phyloP scores from a whole-genome alignment of 2,113 vertebrate genomes.

The Isurus oxyrinchus region DNA sequence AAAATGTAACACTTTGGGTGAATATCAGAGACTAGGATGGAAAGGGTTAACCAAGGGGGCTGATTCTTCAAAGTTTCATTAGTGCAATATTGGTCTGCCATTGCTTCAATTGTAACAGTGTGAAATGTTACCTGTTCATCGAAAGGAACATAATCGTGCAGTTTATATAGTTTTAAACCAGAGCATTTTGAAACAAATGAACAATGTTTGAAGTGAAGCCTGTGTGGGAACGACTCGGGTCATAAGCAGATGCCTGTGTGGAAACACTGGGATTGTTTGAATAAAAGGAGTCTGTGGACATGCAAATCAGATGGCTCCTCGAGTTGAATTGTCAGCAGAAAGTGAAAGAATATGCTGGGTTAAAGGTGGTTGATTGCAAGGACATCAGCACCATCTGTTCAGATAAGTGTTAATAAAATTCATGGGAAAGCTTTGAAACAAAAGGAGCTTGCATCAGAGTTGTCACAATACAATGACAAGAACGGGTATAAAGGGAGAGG shows the following conservation, averaged over 20 bases:
- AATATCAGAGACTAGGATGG: background rate
- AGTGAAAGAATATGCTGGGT: background rate
- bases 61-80: background rate
- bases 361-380: background rate
- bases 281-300: background rate
- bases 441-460: background rate
- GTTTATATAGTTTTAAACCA: background rate
- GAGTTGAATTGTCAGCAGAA: background rate
- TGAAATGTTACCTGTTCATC: background rate
- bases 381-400: background rate
- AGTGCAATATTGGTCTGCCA: background rate
- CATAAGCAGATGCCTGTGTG: background rate
- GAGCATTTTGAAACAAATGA: background rate
- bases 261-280: background rate
- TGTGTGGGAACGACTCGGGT: background rate
- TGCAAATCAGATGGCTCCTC: background rate
- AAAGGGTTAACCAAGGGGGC: background rate
- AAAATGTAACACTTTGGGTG: background rate
- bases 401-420: background rate
- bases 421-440: background rate
- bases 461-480: background rate
- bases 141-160: background rate
- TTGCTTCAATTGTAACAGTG: background rate
- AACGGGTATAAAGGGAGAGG: background rate
- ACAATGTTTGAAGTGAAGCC: background rate